Evolutionary conservation across 1,140 invertebrate genomes (phyloP), one percentile per base, ranked within the genome.

Genomic region (Tetramorium parvispinum): DNA sequence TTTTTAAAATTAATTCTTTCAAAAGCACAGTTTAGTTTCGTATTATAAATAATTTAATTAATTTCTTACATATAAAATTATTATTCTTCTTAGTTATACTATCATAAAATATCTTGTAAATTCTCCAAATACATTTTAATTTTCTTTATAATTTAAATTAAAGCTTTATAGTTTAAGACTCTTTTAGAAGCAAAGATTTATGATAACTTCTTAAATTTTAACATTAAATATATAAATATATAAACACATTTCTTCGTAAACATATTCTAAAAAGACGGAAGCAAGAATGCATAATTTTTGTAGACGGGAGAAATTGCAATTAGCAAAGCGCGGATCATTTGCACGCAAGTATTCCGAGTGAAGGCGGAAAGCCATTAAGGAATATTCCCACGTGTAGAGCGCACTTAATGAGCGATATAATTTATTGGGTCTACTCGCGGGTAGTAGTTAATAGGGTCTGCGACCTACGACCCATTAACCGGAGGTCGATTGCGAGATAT

Each of bases 341-440:
- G 85, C 66, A 81, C 71, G 86, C 86, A 73, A 86, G 85, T 88
- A 85, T 89, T 78, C 57, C 88, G 57, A 73, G 77, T 37, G 24
- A 51, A 73, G 73, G 43, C 77, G 65, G 87, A 68, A 87, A 91
- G 61, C 91, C 85, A 93, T 92, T 91, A 92, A 89, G 89, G 85
- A 90, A 93, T 92, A 92, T 71, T 90, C 88, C 85, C 91, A 89
- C 85, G 85, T 87, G 73, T 87, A 59, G 87, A 79, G 63, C 77
- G 57, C 87, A 86, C 73, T 93, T 91, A 92, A 92, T 91, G 91
- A 92, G 87, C 88, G 88, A 87, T 89, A 92, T 92, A 91, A 93
- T 92, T 93, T 93, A 93, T 93, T 83, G 86, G 81, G 68, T 79
- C 82, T 91, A 90, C 89, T 91, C 78, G 89, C 87, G 87, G 89